Conservation (phyloP, 1,140 invertebrate genomes). For the Ditylenchus dipsaci region DNA sequence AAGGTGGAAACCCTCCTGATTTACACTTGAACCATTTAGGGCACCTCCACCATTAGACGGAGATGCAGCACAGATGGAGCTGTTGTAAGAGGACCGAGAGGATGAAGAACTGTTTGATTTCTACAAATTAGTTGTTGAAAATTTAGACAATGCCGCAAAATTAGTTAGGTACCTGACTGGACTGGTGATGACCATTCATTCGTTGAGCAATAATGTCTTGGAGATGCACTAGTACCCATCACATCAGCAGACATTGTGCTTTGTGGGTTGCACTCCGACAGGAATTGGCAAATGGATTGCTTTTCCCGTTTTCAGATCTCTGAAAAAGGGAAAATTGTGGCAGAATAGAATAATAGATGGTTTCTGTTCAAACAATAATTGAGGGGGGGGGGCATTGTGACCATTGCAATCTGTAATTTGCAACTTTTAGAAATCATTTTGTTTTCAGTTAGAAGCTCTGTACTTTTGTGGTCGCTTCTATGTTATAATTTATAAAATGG, state of each 20-base stretch:
- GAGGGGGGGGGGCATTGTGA: too few species aligned
- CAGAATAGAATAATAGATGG: too few species aligned
- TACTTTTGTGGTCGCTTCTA: too few species aligned
- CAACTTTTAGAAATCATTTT: too few species aligned
- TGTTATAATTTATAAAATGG: too few species aligned
- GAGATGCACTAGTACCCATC: not conserved
- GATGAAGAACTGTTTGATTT: constrained; percentile 39
- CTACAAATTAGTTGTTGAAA: constrained; percentile 13
- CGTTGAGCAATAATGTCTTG: too few species aligned
- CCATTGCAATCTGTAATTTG: too few species aligned
- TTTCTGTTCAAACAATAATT: too few species aligned
- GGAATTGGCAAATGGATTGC: not conserved
- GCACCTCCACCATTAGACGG: not conserved
- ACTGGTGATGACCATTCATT: constrained; percentile 6
- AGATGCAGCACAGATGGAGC: constrained; percentile 2
- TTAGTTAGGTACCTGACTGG: constrained; percentile 8
- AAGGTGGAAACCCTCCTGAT: constrained; percentile 44
- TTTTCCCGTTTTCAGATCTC: too few species aligned
- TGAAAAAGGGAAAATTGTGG: too few species aligned
- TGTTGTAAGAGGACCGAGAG: constrained; percentile 32
- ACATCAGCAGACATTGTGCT: constrained; percentile 10
- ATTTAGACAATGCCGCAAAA: not conserved
- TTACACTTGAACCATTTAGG: not conserved
- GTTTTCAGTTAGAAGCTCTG: too few species aligned
- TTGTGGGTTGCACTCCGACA: constrained; percentile 11